These are phyloP conservation scores for Arbacia lixula DNA, from an alignment of 53 echinoderm and acorn worm species.

Conservation along the genomic window DNA sequence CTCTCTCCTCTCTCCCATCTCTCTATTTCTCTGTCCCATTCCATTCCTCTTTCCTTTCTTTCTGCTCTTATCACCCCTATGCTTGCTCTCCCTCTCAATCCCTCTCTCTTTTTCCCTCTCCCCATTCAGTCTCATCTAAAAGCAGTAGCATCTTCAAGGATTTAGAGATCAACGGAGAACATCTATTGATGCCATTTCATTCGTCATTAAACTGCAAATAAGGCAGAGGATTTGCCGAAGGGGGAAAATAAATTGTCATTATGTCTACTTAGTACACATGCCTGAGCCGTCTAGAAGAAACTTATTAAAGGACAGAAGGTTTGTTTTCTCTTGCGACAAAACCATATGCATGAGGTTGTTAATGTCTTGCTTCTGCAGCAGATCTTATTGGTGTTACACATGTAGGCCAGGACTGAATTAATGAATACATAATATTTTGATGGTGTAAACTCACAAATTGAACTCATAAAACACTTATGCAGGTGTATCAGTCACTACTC, in stretches of 20 bases:
- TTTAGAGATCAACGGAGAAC: slow-evolving; percentile 40
- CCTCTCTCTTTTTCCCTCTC: background rate
- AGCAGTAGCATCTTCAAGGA: slow-evolving; percentile 12
- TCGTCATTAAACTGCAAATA: slow-evolving; percentile 44
- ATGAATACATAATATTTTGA: too few relatives aligned
- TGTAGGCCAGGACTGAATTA: too few relatives aligned
- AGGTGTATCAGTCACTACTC: too few relatives aligned
- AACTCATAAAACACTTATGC: too few relatives aligned
- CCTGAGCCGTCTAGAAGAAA: background rate
- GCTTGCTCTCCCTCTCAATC: background rate
- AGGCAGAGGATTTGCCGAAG: slow-evolving; percentile 11
- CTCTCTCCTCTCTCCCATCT: background rate
- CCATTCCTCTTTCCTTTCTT: background rate
- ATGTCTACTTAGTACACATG: background rate
- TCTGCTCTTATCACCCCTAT: background rate
- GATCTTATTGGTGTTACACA: too few relatives aligned
- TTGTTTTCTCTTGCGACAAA: too few relatives aligned
- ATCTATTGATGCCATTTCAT: slow-evolving; percentile 44
- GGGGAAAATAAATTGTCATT: slow-evolving; percentile 19
- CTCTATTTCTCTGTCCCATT: background rate
- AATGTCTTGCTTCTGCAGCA: too few relatives aligned
- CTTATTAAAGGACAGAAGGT: background rate
- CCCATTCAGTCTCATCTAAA: background rate
- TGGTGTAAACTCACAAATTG: too few relatives aligned
- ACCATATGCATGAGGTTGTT: too few relatives aligned